These are phyloP conservation scores for Calameuta idolon DNA, from an alignment of 2,888 invertebrate genomes.

Conservation along the genomic window DNA sequence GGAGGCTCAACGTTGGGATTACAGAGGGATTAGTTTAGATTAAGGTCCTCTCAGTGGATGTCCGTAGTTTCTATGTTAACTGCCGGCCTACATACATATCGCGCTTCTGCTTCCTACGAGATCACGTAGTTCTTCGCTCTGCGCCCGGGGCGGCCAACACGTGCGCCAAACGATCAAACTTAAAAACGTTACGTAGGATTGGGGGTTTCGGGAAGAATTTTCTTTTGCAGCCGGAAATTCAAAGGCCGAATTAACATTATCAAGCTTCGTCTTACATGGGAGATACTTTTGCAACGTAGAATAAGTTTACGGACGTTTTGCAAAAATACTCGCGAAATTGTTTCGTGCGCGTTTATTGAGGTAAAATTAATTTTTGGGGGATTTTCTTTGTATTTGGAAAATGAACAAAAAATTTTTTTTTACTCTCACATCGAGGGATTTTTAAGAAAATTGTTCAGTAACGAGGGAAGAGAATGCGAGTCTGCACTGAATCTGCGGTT, in stretches of 20 bases:
- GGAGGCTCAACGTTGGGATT: conserved; percentile 44
- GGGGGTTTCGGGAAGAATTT: neutral
- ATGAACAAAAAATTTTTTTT: too few species aligned
- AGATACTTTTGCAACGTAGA: neutral
- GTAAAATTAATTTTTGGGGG: too few species aligned
- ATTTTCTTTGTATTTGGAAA: too few species aligned
- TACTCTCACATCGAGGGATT: too few species aligned
- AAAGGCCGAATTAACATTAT: neutral
- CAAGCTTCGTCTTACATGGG: neutral
- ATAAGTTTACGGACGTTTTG: neutral
- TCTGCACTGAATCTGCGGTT: neutral
- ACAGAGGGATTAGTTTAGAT: conserved; percentile 60
- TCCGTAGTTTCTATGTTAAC: conserved; percentile 59
- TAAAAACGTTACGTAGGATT: neutral
- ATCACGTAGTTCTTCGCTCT: conserved; percentile 22
- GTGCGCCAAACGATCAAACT: conserved; percentile 9
- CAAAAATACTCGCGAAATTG: neutral
- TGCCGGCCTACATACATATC: conserved; percentile 55
- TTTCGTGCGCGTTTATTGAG: too few species aligned
- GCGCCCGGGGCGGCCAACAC: conserved; percentile 1
- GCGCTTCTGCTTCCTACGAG: conserved; percentile 35
- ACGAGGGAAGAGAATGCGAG: neutral
- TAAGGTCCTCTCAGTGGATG: conserved; percentile 51
- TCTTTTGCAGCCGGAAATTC: neutral
- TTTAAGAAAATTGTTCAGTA: too few species aligned